Evolutionary conservation across 2,113 vertebrate genomes (phyloP), one percentile per base, ranked within the genome.

Genomic region (Prunella himalayana): DNA sequence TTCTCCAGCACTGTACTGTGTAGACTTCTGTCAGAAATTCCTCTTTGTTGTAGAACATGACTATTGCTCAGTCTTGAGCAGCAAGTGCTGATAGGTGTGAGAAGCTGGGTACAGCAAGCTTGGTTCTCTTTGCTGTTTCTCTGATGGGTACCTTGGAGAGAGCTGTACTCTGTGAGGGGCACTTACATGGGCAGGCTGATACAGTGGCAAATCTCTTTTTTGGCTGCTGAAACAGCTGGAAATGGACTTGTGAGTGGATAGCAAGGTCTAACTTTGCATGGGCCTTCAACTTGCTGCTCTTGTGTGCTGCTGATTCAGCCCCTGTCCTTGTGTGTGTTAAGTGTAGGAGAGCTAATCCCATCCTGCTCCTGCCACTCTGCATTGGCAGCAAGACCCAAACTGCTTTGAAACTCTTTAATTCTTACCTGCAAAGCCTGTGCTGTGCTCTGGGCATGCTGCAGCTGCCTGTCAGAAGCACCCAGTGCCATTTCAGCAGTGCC

Each of bases 281-380:
- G 13, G 16, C 27, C 33, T 65, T 65, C 44, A 37, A 3, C 13
- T 25, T n/a, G 10, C 12, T 68, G 16, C 22, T 27, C 12, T 20
- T 24, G 15, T 11, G 44, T 49, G 39, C 28, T 69, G 54, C n/a
- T 42, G 47, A 7, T 69, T 41, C 41, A 45, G 15, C 63, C 11
- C 6, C 21, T 59, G 2, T 15, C 7, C 28, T 4, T 0, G n/a
- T 3, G 3, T 21, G 11, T 45, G 11, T 30, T 6, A 11, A 35
- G 19, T 27, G 27, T 9, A 2, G 10, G 23, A 6, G 2, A 25
- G 23, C 39, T 60, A 9, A 31, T 37, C 13, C 45, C 11, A 11
- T 20, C 35, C 75, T 88, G 39, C 31, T 82, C 7, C 65, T 82
- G 65, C 22, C 4, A 0, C 54, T 66, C 54, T 50, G 49, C 35